Evolutionary conservation across 2,113 vertebrate genomes (phyloP).

Genomic region (Conger conger): DNA sequence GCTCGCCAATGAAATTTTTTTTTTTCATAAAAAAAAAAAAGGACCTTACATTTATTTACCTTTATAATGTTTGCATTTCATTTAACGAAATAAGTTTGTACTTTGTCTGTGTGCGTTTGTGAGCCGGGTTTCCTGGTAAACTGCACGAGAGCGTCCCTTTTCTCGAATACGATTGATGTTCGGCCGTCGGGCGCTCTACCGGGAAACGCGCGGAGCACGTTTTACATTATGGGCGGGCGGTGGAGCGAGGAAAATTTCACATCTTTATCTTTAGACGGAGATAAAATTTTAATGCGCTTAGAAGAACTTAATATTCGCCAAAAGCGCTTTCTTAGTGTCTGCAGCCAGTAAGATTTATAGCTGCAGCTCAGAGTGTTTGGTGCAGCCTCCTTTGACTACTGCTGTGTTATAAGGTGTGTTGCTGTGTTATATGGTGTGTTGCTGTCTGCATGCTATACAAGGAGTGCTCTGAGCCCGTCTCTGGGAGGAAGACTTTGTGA

Average conservation of each 20-base stretch:
- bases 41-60: too few species aligned
- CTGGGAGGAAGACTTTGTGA: too few species aligned
- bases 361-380: background rate
- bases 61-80: background rate
- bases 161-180: background rate
- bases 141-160: background rate
- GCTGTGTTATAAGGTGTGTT: background rate
- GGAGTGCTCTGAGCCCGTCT: too few species aligned
- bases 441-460: too few species aligned
- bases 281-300: background rate
- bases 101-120: background rate
- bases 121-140: background rate
- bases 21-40: too few species aligned
- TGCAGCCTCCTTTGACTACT: background rate
- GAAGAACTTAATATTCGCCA: background rate
- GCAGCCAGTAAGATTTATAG: background rate
- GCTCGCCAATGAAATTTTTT: background rate
- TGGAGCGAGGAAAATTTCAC: background rate
- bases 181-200: background rate
- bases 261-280: background rate
- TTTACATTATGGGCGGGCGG: background rate
- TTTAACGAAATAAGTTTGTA: background rate
- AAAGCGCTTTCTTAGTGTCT: background rate
- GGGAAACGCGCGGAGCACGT: too few species aligned
- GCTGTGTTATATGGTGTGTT: too few species aligned